Base-by-base conservation (phyloP, 2,888 invertebrate genomes). In the Autographa gamma region DNA sequence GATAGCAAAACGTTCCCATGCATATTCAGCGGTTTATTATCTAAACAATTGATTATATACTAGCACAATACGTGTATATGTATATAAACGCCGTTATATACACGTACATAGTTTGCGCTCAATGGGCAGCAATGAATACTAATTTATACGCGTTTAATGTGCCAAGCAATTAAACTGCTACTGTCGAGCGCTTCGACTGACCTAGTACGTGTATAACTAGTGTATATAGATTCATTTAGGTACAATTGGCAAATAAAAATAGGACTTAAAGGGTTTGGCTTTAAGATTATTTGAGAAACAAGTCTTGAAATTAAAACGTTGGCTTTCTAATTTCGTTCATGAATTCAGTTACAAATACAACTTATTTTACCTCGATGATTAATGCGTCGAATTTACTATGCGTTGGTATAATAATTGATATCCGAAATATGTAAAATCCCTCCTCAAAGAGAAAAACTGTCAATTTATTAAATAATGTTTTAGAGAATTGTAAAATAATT, bases 61-160 rank as follows among this genome's bases (percentile, higher is more conserved):
- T 41, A 63, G 34, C 60, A 56, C 62, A 31, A n/a, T 11, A 16
- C 4, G n/a, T n/a, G n/a, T n/a, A n/a, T n/a, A n/a, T n/a, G n/a
- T n/a, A 25, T n/a, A n/a, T 14, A n/a, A 38, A 58, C 62, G 66
- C 76, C 75, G 5, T 43, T 43, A 43, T 48, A 48, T 48, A 48
- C 25, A 25, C 48, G 16, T 56, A 61, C 65, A 71, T 66, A 63
- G 76, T 63, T 32, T n/a, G 60, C 65, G 80, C 88, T 86, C 86
- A 91, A 92, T 90, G 88, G 87, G 90, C 91, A 90, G 89, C 93
- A 92, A 94, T 95, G 93, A 93, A 95, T 93, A 96, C 86, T 90
- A 92, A 92, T 96, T 95, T 92, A 93, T 93, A 90, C 87, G 89
- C 90, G 89, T 88, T 92, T 93, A 93, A 93, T 93, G 93, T 94